A percentile compares a stretch with the other conserved stretches of the same genome.
These are phyloP conservation scores for Gandaritis pyraliata DNA, from an alignment of 2,888 invertebrate genomes.

Conservation along the genomic window DNA sequence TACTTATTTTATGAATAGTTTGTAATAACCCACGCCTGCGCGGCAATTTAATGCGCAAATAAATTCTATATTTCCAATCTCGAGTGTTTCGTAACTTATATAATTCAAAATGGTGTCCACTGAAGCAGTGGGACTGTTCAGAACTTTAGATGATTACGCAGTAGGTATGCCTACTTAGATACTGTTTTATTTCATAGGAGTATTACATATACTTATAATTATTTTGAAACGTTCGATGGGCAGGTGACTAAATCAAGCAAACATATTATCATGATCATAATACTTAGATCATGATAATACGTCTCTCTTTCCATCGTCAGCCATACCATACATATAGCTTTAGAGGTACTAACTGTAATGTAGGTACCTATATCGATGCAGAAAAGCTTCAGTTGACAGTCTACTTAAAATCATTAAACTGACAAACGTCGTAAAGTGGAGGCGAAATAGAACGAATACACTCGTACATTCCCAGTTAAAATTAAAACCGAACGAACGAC, in stretches of 20 bases:
- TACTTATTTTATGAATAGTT: slow-evolving; percentile 41
- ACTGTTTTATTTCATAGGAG: neutral
- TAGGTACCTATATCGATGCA: neutral
- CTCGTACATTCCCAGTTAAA: slow-evolving; percentile 65
- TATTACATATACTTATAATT: too few relatives aligned
- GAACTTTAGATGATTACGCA: neutral
- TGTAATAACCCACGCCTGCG: slow-evolving; percentile 32
- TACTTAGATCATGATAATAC: too few relatives aligned
- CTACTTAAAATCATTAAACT: slow-evolving; percentile 41
- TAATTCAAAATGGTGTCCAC: slow-evolving; percentile 55
- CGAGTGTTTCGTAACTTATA: slow-evolving; percentile 67
- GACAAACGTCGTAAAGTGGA: slow-evolving; percentile 78
- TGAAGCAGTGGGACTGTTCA: slow-evolving; percentile 7
- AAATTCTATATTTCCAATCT: slow-evolving; percentile 68
- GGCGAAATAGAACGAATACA: slow-evolving; percentile 75
- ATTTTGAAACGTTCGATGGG: too few relatives aligned
- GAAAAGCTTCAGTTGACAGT: slow-evolving; percentile 11
- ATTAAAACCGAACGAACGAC: slow-evolving; percentile 81
- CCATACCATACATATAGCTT: too few relatives aligned
- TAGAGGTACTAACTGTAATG: neutral
- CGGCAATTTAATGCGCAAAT: slow-evolving; percentile 56
- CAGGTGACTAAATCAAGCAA: too few relatives aligned
- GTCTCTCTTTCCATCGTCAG: too few relatives aligned
- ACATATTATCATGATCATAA: too few relatives aligned
- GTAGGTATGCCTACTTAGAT: neutral